Conservation (phyloP, 2,113 vertebrate genomes). For the Scortum barcoo region DNA sequence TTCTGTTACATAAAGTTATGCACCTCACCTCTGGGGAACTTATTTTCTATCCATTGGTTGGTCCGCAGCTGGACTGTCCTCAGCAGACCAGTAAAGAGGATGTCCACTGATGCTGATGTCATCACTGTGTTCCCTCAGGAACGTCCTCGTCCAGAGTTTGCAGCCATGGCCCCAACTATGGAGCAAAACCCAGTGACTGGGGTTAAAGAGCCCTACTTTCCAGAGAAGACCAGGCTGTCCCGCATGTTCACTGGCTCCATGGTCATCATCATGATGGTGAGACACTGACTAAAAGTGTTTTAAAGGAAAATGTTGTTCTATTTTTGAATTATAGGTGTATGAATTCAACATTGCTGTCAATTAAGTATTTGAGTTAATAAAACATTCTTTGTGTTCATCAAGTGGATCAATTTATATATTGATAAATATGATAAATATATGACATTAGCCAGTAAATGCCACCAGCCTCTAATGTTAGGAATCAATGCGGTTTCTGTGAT, state of each 20-base stretch:
- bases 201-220: conserved; percentile 87
- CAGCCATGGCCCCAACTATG: conserved; percentile 84
- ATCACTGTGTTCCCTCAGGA: conserved; percentile 67
- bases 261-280: conserved; percentile 88
- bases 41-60: no score
- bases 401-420: background rate
- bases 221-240: conserved; percentile 77
- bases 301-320: background rate
- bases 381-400: background rate
- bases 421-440: no score
- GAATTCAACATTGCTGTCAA: background rate
- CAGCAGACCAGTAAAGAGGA: background rate
- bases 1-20: background rate
- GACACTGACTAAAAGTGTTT: conserved; percentile 22
- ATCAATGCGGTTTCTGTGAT: background rate
- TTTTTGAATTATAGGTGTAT: background rate
- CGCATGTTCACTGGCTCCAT: conserved; percentile 86
- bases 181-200: conserved; percentile 87
- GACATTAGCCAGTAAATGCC: background rate
- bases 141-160: conserved; percentile 85
- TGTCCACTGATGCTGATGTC: background rate
- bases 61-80: background rate
- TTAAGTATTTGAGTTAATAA: background rate
- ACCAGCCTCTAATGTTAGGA: background rate
- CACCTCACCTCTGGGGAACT: background rate